Percentiles rank a stretch among this genome's conserved stretches.
These are phyloP conservation scores for Coptodon bakossiorum DNA, from an alignment of 2,113 vertebrate genomes.

Conservation along the genomic window DNA sequence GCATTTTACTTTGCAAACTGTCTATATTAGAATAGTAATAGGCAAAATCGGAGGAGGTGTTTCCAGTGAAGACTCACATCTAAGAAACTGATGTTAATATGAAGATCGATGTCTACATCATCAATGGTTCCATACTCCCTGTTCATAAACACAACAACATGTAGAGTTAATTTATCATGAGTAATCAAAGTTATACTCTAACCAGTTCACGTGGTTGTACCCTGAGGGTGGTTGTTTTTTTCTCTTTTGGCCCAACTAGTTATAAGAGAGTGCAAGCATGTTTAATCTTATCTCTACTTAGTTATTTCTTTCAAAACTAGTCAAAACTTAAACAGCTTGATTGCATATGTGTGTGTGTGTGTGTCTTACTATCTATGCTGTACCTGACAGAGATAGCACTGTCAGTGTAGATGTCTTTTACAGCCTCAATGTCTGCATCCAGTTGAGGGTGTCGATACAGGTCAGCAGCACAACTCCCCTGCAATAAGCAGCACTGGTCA, in stretches of 20 bases:
- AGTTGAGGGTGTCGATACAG: slow-evolving; percentile 96
- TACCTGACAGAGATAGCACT: slow-evolving; percentile 93
- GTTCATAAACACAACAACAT: slow-evolving; percentile 20
- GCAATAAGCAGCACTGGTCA: slow-evolving; percentile 27
- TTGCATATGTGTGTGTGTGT: neutral
- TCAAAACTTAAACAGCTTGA: neutral
- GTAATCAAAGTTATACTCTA: neutral
- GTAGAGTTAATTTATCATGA: neutral
- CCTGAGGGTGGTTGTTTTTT: neutral
- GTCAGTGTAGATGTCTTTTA: slow-evolving; percentile 98
- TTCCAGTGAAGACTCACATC: slow-evolving; percentile 80
- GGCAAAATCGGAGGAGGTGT: neutral
- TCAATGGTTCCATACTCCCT: slow-evolving; percentile 98
- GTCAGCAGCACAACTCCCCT: slow-evolving; percentile 96
- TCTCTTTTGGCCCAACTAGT: neutral
- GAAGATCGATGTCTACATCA: slow-evolving; percentile 96
- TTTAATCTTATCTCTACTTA: neutral
- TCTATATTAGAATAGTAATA: slow-evolving; percentile 36
- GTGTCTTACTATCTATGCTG: neutral
- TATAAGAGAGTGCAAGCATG: neutral
- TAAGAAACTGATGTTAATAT: slow-evolving; percentile 95
- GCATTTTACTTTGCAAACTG: slow-evolving; percentile 45
- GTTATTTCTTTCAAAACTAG: neutral
- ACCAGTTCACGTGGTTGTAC: neutral
- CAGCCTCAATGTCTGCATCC: slow-evolving; percentile 95